Evolutionary conservation across 2,113 vertebrate genomes (phyloP), one percentile per base, ranked within the genome.

Genomic region (Scatophagus argus): DNA sequence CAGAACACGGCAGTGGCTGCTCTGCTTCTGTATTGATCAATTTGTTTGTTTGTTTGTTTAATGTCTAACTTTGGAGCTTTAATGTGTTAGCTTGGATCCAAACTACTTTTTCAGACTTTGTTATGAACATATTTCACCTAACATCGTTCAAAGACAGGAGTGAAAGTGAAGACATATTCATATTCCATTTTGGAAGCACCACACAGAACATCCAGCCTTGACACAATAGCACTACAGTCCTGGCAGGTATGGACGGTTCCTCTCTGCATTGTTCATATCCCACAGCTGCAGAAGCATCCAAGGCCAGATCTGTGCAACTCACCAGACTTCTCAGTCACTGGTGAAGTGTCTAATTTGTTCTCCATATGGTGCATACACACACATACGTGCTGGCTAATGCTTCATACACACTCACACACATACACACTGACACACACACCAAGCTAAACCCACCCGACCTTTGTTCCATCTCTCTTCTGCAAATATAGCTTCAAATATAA

Each of bases 261-360:
- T 79, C 66, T 77, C 81, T 74, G 79, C 81, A 77, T 89, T 89
- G 85, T 90, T 92, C 41, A 85, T 89, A 83, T 91, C 90, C 86
- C 79, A 65, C 25, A 75, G 82, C 79, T 81, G 66, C 60, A 84
- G 80, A 71, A 88, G 78, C 74, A 81, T 90, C 88, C 81, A 90
- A 91, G 87, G 90, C 87, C 84, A 77, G 70, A 72, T 47, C 73
- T 78, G 79, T 55, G 88, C 64, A 79, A 81, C 82, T 80, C 84
- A 75, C 34, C 85, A 72, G 86, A 83, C 81, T 75, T 52, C 64
- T 68, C 80, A 25, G 38, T 92, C 91, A 94, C 94, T 92, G 92
- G 90, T 93, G 88, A 80, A 23, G 77, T 62, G 81, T 84, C 81
- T 92, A 89, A 94, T 93, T 86, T 87, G 69, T 92, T 91, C 87